These are phyloP conservation scores for Cecropterus lyciades DNA, from an alignment of 1,140 invertebrate species.

Conservation along the genomic window DNA sequence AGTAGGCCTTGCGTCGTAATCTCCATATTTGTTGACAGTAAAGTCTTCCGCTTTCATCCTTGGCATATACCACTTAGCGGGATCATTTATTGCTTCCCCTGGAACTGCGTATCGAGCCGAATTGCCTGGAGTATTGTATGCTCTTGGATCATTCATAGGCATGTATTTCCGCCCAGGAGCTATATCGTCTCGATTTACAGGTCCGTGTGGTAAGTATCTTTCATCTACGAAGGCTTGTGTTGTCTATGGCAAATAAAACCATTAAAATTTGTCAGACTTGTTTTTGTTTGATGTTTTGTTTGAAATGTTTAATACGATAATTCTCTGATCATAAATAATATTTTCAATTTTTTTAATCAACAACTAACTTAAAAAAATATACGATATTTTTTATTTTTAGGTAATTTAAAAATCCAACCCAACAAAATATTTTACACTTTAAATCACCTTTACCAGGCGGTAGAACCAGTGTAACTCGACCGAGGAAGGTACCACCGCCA, in stretches of 20 bases:
- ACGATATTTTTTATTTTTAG: no score
- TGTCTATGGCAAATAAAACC: neutral
- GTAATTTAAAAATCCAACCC: no score
- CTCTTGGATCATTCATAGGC: neutral
- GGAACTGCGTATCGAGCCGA: constrained; percentile 44
- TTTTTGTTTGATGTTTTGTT: no score
- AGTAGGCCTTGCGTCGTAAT: constrained; percentile 27
- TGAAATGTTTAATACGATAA: no score
- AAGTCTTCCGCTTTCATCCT: constrained; percentile 31
- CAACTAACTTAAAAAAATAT: no score
- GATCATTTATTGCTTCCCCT: constrained; percentile 35
- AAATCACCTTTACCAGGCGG: no score
- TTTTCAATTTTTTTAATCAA: no score
- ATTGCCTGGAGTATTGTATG: constrained; percentile 6
- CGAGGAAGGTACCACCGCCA: no score
- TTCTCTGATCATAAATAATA: no score
- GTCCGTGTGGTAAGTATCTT: neutral
- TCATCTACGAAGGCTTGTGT: neutral
- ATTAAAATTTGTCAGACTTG: no score
- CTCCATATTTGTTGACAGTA: neutral
- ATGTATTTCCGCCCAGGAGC: constrained; percentile 9
- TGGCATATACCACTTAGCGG: constrained; percentile 31
- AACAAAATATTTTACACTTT: no score
- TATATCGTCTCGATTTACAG: neutral
- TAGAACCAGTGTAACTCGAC: no score